Conservation (phyloP, 2,888 invertebrate species). For the Ceratothoa steindachneri region DNA sequence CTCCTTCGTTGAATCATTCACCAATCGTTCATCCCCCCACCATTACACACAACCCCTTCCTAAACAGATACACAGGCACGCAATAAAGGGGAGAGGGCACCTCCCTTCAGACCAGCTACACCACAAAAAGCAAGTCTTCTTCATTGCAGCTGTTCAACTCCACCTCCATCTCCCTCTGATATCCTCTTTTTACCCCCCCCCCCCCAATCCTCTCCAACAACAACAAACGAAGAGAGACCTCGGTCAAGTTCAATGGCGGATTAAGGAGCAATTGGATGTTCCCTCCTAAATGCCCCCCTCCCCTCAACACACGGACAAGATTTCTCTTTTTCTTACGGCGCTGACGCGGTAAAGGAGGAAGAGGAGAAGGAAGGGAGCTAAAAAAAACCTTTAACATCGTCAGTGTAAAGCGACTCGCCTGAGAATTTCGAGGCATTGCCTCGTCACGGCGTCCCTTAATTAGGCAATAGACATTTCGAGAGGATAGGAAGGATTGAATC, state of each 20-base stretch:
- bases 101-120: neutral
- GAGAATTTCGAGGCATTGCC: neutral
- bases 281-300: too few relatives aligned
- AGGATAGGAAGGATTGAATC: too few relatives aligned
- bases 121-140: neutral
- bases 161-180: neutral
- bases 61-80: neutral
- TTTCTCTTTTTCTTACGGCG: neutral
- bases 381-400: neutral
- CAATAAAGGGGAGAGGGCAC: too few relatives aligned
- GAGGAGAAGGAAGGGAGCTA: neutral
- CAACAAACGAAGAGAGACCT: neutral
- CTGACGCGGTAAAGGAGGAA: neutral
- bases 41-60: neutral
- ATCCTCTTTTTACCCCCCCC: neutral
- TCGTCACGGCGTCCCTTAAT: too few relatives aligned
- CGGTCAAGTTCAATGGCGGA: neutral
- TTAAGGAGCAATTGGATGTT: neutral
- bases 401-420: neutral
- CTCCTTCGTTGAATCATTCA: too few relatives aligned
- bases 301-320: too few relatives aligned
- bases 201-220: too few relatives aligned
- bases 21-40: too few relatives aligned
- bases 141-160: neutral
- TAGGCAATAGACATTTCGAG: too few relatives aligned